These are phyloP conservation scores for Eulacestoma nigropectus DNA, from an alignment of 2,113 vertebrate species.

Conservation along the genomic window DNA sequence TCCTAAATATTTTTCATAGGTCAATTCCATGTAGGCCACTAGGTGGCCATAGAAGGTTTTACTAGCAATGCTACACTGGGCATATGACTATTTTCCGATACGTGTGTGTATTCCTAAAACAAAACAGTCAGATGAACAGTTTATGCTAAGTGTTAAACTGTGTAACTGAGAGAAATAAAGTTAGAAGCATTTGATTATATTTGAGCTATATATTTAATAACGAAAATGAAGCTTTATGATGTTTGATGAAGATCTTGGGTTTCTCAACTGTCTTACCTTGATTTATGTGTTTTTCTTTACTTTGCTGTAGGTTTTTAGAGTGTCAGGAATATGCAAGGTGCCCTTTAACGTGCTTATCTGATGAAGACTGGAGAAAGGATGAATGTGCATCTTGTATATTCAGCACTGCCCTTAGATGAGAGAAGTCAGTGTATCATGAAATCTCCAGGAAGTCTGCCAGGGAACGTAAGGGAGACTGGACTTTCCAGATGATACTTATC, in stretches of 20 bases:
- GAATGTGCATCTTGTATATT: background rate
- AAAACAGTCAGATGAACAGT: background rate
- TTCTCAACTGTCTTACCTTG: background rate
- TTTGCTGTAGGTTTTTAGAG: background rate
- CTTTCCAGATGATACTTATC: background rate
- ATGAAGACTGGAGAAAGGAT: background rate
- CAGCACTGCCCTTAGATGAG: background rate
- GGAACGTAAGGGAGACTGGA: background rate
- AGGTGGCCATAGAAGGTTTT: conserved; percentile 44
- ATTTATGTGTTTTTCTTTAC: background rate
- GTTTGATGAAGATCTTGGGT: background rate
- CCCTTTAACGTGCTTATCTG: background rate
- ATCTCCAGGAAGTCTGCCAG: background rate
- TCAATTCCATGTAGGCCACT: conserved; percentile 43
- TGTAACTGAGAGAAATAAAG: conserved; percentile 51
- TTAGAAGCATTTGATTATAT: conserved; percentile 36
- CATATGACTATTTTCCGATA: conserved; percentile 20
- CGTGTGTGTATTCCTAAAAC: background rate
- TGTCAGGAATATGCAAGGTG: background rate
- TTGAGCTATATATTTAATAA: conserved; percentile 12
- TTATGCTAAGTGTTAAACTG: conserved; percentile 43
- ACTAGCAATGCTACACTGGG: conserved; percentile 3
- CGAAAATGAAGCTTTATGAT: background rate
- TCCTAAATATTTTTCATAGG: conserved; percentile 29
- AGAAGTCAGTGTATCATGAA: background rate